Percentiles rank a stretch among this genome's conserved stretches.
Conservation (phyloP, 2,797 vertebrate species). For the Halcyon smyrnensis region DNA sequence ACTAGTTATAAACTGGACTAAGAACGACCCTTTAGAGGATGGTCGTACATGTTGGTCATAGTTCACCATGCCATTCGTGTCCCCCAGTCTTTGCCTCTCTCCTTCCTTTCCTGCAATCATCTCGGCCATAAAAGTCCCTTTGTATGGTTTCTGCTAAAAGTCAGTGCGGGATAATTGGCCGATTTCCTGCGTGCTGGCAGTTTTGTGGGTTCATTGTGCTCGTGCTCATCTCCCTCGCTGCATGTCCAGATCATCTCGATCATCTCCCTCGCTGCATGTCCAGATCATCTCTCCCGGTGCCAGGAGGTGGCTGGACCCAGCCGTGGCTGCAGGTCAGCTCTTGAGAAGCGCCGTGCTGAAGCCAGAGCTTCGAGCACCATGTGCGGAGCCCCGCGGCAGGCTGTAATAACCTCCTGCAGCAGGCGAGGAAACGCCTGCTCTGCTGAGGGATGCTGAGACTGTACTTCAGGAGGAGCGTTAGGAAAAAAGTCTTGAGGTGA, state of each 20-base stretch:
- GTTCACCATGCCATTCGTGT: neutral
- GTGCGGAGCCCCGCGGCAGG: neutral
- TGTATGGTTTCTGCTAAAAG: neutral
- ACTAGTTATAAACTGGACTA: neutral
- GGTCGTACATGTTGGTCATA: neutral
- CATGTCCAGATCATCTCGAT: fast-evolving
- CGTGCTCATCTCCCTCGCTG: neutral
- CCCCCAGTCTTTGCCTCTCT: neutral
- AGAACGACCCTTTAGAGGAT: neutral
- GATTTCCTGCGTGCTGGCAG: neutral
- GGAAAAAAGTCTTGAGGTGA: neutral
- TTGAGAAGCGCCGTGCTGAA: neutral
- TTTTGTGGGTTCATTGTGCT: neutral
- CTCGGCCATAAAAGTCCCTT: conserved; percentile 29
- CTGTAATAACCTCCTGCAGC: neutral
- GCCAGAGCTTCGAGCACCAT: neutral
- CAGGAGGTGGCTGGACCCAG: neutral
- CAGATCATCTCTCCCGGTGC: fast-evolving
- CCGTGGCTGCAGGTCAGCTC: neutral
- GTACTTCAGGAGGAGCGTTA: neutral
- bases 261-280: neutral
- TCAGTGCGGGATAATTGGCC: neutral
- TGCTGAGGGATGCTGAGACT: neutral
- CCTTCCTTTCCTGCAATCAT: neutral
- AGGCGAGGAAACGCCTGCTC: neutral